Evolutionary conservation across 2,888 invertebrate species (phyloP), one percentile per base, ranked within the genome.

Genomic region (Callinectes sapidus): DNA sequence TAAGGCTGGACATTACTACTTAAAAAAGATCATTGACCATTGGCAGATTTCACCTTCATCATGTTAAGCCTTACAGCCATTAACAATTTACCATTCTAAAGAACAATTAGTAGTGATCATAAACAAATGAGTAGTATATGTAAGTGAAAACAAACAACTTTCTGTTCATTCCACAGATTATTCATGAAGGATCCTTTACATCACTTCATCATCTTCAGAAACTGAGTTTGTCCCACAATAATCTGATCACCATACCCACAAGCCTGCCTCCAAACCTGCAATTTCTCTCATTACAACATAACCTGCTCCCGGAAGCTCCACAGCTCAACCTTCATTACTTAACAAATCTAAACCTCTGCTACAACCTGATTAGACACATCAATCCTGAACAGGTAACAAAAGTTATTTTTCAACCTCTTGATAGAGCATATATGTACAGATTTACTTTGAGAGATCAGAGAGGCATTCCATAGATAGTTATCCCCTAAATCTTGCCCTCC

Each of bases 351-450:
- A 89, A 89, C 89, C 89, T 92, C 32, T 92, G 91, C 42, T 48
- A 92, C 89, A 92, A 92, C 42, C 3, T 32, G n/a, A 92, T 92
- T 61, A 54, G 6, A 1, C 14, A 81, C 32, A 61, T 92, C 23
- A 54, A 81, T 16, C 89, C 88, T 35, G 8, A 81, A 16, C 91
- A 92, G 89, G 91, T 92, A 86, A 90, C 28, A n/a, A 71, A n/a
- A n/a, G 28, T 6, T 71, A 28, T 28, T n/a, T 71, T 71, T 71
- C 0, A 28, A 1, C 8, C n/a, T 71, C 1, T 23, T 71, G 28
- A n/a, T 23, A 71, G 28, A n/a, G 71, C 18, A 23, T 16, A 71
- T n/a, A 23, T n/a, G n/a, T n/a, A n/a, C n/a, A n/a, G n/a, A n/a
- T n/a, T n/a, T n/a, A n/a, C n/a, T n/a, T n/a, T n/a, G n/a, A n/a